These are phyloP conservation scores for Capreolus pygargus DNA, from an alignment of 2,113 vertebrate genomes.

Conservation along the genomic window DNA sequence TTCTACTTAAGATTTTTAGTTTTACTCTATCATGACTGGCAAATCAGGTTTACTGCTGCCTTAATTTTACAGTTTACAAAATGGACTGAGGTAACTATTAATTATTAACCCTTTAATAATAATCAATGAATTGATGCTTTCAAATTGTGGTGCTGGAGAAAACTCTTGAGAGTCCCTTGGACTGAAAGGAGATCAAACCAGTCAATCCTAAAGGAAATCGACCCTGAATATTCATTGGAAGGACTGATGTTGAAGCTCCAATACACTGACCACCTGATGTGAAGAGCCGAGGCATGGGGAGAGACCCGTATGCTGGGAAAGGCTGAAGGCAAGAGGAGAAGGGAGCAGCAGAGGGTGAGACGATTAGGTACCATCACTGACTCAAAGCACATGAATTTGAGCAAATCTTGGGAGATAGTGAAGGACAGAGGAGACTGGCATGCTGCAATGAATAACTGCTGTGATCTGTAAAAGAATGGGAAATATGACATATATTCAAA, in stretches of 20 bases:
- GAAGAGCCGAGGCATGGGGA: neutral
- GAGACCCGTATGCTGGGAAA: neutral
- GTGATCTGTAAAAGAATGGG: neutral
- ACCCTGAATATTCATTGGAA: neutral
- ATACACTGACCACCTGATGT: neutral
- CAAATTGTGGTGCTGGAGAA: neutral
- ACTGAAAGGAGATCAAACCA: neutral
- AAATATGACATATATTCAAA: neutral
- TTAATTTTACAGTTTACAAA: constrained; percentile 15
- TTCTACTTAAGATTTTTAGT: neutral
- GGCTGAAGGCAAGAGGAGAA: neutral
- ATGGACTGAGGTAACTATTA: neutral
- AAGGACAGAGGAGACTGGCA: neutral
- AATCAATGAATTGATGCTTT: neutral
- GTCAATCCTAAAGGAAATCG: neutral
- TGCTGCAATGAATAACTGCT: neutral
- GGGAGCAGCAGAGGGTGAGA: neutral
- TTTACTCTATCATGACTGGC: neutral
- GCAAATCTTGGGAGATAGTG: neutral
- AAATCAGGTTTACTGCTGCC: neutral
- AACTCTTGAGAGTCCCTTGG: neutral
- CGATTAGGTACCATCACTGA: neutral
- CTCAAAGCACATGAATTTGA: neutral
- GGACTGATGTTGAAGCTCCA: neutral
- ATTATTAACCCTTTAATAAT: neutral